Conservation (phyloP, 1,140 invertebrate species). For the Chelonus insularis region DNA sequence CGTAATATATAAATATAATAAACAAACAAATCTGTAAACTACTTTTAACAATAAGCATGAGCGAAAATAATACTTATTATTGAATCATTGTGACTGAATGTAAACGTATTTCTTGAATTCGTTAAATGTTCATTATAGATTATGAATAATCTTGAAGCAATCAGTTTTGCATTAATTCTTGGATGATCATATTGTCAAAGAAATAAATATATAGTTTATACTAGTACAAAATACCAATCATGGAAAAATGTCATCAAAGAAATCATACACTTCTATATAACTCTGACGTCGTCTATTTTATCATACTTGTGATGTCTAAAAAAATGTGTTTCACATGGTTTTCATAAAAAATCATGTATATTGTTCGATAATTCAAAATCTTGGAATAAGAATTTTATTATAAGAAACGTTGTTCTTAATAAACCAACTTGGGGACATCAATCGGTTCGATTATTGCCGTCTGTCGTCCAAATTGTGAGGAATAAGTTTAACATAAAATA, state of each 20-base stretch:
- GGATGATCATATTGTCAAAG: too few relatives aligned
- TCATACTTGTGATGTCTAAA: not conserved
- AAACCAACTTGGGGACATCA: too few relatives aligned
- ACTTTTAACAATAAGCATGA: not conserved
- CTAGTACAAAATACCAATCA: not conserved
- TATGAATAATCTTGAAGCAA: too few relatives aligned
- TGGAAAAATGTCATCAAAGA: not conserved
- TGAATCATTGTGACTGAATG: too few relatives aligned
- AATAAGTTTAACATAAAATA: too few relatives aligned
- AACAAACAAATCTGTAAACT: not conserved
- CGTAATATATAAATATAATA: not conserved
- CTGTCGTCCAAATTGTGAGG: not conserved
- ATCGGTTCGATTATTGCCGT: not conserved
- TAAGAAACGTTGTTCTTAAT: too few relatives aligned
- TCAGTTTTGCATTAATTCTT: too few relatives aligned
- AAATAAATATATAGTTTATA: not conserved
- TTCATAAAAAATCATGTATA: not conserved
- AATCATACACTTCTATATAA: not conserved
- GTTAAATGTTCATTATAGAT: too few relatives aligned
- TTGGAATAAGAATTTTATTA: not conserved
- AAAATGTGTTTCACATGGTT: slow-evolving; percentile 2
- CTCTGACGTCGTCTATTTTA: slow-evolving; percentile 1
- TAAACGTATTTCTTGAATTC: too few relatives aligned
- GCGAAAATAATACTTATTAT: too few relatives aligned
- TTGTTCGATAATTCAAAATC: slow-evolving; percentile 1